These are phyloP conservation scores for Seriola dumerili DNA, from an alignment of 2,113 vertebrate species.

Conservation along the genomic window DNA sequence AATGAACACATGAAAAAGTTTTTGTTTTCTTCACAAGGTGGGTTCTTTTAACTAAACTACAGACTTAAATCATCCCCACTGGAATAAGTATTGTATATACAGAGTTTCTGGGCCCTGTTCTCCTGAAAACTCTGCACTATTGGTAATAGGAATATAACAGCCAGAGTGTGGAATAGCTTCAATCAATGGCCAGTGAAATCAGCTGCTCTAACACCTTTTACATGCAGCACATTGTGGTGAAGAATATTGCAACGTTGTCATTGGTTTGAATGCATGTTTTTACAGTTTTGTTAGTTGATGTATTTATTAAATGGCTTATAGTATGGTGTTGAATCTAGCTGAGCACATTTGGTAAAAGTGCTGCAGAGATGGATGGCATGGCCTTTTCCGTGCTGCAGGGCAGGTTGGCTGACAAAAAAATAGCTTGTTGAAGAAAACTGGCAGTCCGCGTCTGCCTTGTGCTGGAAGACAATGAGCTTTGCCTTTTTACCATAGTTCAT, in stretches of 20 bases:
- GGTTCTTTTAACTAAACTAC: background rate
- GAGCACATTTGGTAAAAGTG: no score
- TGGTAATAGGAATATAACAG: background rate
- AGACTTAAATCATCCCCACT: background rate
- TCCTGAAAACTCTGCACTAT: background rate
- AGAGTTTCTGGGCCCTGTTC: background rate
- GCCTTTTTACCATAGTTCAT: background rate
- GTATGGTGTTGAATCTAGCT: no score
- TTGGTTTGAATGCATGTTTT: no score
- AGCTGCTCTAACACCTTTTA: background rate
- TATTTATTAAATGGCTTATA: background rate
- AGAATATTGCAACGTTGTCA: no score
- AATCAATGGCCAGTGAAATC: background rate
- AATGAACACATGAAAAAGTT: background rate
- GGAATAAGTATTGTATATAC: background rate
- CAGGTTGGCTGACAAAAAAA: background rate
- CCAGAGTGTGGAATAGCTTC: background rate
- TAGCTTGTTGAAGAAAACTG: no score
- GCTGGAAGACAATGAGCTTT: background rate
- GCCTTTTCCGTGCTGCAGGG: background rate
- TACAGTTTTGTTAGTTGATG: background rate
- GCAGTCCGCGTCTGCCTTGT: background rate
- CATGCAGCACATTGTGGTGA: no score
- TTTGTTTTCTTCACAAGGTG: slow-evolving; percentile 1
- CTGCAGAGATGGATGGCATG: no score